Base-by-base conservation (phyloP, 2,888 invertebrate genomes). In the Aethes cnicana region DNA sequence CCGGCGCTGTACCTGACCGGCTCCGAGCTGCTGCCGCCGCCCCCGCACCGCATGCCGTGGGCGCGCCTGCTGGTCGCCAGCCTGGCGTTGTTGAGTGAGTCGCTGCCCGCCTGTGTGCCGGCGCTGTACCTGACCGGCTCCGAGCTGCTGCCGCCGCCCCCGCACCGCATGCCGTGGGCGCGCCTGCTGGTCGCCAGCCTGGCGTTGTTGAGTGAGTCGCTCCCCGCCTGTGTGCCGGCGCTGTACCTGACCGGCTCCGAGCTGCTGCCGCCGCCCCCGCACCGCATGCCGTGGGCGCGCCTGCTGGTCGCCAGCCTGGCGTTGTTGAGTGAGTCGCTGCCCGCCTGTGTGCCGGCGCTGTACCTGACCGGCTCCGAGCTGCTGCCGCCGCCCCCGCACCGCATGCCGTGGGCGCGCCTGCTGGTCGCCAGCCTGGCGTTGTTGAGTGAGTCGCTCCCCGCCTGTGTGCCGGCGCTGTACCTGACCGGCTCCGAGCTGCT, bases 201-300 rank as follows among this genome's bases (percentile, higher is more conserved):
- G 60, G 92, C 96, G 49, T 92, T 95, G 64, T 91, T 97, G 72
- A 92, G 96, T 96, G 77, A 81, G 88, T 67, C 14, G n/a, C n/a
- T 26, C 39, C 35, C 20, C 35, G 30, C 20, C 7, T 28, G 2
- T 2, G 4, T 25, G n/a, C 25, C 2, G 56, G 94, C 95, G 16
- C 91, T 98, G 9, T 96, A 96, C 81, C 93, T 97, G 65, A 95
- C 96, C 26, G 96, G 96, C 48, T 93, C 94, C 0, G 98, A 98
- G 87, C 93, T 92, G 64, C 91, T 98, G 66, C 92, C 93, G 43
- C 17, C 50, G 18, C 50, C 87, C 1, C 95, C 96, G 91, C 93
- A 94, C 54, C 91, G 92, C 57, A 92, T 98, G 78, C 98, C 98
- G 2, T 98, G 98, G 98, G 90, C 93, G 37, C 93, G 95, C 64